Evolutionary conservation across 2,888 invertebrate genomes (phyloP).

Genomic region (Trachelus troglodyta): DNA sequence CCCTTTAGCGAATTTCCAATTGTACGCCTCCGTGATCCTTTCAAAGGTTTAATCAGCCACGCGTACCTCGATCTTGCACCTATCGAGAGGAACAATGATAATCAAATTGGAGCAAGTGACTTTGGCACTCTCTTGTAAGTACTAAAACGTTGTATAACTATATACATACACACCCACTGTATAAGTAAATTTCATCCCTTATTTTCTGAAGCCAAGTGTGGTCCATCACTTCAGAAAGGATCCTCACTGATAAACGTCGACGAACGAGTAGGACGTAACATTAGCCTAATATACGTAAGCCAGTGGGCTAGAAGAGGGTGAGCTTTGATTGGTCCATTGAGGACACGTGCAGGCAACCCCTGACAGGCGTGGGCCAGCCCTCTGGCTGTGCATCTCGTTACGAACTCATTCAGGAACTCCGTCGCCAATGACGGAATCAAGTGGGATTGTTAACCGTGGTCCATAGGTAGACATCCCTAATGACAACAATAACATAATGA

Average conservation of each 20-base stretch:
- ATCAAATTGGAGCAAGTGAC: background rate
- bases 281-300: conserved; percentile 46
- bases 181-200: background rate
- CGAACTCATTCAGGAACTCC: conserved; percentile 63
- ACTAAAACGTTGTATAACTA: background rate
- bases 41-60: conserved; percentile 5
- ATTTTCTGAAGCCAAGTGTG: background rate
- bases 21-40: conserved; percentile 20
- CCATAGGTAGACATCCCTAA: conserved; percentile 7
- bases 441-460: conserved; percentile 60
- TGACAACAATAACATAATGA: background rate
- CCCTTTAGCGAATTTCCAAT: conserved; percentile 21
- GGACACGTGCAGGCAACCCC: conserved; percentile 58
- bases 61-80: background rate
- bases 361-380: conserved; percentile 48
- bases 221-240: background rate
- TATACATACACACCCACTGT: background rate
- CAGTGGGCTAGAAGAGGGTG: conserved; percentile 53
- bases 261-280: conserved; percentile 21
- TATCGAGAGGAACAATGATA: background rate
- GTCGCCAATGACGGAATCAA: conserved; percentile 60
- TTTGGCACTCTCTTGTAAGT: background rate
- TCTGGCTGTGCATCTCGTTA: conserved; percentile 65
- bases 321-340: conserved; percentile 67
- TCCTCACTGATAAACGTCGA: background rate